These are phyloP conservation scores for Tenodera sinensis DNA, from an alignment of 2,888 invertebrate species.

Conservation along the genomic window DNA sequence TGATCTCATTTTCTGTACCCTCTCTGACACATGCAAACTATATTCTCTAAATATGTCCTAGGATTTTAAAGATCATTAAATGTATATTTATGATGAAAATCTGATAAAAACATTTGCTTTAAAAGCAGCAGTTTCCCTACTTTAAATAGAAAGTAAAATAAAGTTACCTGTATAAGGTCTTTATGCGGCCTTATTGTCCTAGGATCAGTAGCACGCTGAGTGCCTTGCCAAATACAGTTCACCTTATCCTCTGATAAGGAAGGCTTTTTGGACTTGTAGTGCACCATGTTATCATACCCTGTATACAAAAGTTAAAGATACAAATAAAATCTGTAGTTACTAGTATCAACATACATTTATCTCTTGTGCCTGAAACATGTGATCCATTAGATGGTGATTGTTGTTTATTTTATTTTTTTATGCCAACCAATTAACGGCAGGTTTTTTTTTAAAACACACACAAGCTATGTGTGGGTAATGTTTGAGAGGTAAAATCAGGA, in stretches of 20 bases:
- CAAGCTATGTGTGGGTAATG: no score
- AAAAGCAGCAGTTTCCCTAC: neutral
- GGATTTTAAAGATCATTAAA: no score
- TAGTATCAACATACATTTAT: no score
- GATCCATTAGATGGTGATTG: no score
- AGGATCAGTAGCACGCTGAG: constrained; percentile 13
- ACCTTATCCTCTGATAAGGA: neutral
- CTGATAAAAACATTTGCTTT: neutral
- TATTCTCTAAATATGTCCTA: neutral
- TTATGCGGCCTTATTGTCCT: constrained; percentile 3
- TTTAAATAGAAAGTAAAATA: neutral
- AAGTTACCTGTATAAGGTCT: neutral
- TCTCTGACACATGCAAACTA: neutral
- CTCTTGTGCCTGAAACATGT: no score
- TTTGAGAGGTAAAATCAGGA: no score
- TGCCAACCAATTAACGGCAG: no score
- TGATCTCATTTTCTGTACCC: no score
- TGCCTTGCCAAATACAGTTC: constrained; percentile 20
- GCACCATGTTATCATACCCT: neutral
- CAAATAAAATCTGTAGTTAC: neutral
- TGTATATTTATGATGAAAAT: no score
- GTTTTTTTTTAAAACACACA: no score
- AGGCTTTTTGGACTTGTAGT: neutral
- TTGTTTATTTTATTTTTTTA: no score
- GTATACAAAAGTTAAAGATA: neutral